A percentile compares a stretch with the other conserved stretches of the same genome.
Conservation (phyloP, 2,888 invertebrate genomes). For the Petrolisthes manimaculis region DNA sequence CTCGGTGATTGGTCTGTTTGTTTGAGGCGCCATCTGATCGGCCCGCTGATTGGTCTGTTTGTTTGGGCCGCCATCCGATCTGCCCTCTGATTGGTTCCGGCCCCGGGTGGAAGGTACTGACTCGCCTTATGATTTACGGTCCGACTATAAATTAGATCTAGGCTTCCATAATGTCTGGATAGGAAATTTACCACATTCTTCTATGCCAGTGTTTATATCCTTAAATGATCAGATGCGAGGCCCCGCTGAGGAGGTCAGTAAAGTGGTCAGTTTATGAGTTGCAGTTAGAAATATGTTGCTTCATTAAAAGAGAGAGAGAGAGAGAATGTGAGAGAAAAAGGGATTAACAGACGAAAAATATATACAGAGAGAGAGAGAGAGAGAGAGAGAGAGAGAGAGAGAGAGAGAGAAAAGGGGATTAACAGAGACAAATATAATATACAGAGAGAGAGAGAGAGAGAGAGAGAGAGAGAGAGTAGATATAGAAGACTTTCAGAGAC, state of each 20-base stretch:
- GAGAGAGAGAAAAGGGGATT: background rate
- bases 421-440: background rate
- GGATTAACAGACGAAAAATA: no score
- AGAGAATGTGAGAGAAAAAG: background rate
- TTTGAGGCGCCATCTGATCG: constrained; percentile 31
- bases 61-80: constrained; percentile 35
- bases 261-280: constrained; percentile 30
- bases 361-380: background rate
- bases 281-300: constrained; percentile 43
- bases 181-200: constrained; percentile 48
- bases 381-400: background rate
- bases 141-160: constrained; percentile 30
- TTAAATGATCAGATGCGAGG: constrained; percentile 45
- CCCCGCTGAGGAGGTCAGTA: constrained; percentile 24
- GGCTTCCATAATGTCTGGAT: constrained; percentile 39
- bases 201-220: constrained; percentile 39
- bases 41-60: constrained; percentile 37
- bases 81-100: background rate
- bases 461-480: background rate
- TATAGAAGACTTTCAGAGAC: no score
- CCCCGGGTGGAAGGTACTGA: background rate
- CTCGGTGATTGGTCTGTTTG: constrained; percentile 44
- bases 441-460: background rate
- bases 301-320: constrained; percentile 30
- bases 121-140: constrained; percentile 36